These are phyloP conservation scores for Tenebrio molitor DNA, from an alignment of 1,140 invertebrate species.

Conservation along the genomic window DNA sequence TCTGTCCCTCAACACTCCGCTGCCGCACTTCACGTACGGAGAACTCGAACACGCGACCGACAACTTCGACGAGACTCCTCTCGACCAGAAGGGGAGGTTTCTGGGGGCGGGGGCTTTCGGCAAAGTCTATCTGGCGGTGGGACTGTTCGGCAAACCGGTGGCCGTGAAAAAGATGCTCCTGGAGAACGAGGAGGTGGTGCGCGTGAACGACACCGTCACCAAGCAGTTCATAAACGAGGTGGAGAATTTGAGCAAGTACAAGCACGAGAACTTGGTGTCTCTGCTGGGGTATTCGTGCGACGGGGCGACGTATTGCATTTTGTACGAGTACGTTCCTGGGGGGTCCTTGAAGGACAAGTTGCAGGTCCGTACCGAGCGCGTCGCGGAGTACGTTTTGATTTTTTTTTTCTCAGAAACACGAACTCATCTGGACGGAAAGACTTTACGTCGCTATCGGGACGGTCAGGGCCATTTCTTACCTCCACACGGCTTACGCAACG, in stretches of 20 bases:
- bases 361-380: conserved; percentile 50
- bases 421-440: conserved; percentile 68
- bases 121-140: conserved; percentile 74
- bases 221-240: conserved; percentile 79
- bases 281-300: conserved; percentile 77
- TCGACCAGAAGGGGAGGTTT: conserved; percentile 63
- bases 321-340: conserved; percentile 79
- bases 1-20: conserved; percentile 61
- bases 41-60: conserved; percentile 65
- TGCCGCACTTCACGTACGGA: conserved; percentile 65
- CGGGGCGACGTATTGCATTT: conserved; percentile 74
- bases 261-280: conserved; percentile 77
- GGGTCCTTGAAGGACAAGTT: conserved; percentile 78
- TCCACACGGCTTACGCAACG: conserved; percentile 71
- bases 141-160: conserved; percentile 67
- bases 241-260: conserved; percentile 70
- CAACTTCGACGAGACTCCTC: conserved; percentile 61
- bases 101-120: conserved; percentile 81
- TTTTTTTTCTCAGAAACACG: conserved; percentile 56
- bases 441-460: conserved; percentile 74
- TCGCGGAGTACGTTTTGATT: background rate
- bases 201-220: conserved; percentile 65
- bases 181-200: conserved; percentile 65
- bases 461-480: conserved; percentile 73
- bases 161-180: conserved; percentile 75